Conservation (phyloP, 30 jellyfish, hydroid and myxozoan species). For the Aurelia sp. region DNA sequence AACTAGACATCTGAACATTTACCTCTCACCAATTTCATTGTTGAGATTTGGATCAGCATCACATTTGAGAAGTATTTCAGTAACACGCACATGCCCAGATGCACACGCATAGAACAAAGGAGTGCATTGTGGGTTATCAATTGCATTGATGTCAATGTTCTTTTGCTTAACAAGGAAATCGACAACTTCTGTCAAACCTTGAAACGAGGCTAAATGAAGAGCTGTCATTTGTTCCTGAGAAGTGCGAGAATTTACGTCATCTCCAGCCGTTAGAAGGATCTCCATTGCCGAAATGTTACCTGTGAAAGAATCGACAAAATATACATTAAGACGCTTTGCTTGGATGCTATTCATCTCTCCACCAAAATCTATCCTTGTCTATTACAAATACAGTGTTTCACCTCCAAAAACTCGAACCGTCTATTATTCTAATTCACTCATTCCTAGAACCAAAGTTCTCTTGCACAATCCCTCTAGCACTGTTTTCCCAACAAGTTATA, state of each 20-base stretch:
- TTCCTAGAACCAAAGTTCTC: no score
- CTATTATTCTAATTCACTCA: no score
- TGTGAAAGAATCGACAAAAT: background rate
- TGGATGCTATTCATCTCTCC: no score
- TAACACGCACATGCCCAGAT: slow-evolving; percentile 47
- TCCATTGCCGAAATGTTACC: slow-evolving; percentile 50
- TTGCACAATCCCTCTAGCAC: no score
- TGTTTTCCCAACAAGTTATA: no score
- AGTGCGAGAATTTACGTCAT: slow-evolving; percentile 41
- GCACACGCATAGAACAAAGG: slow-evolving; percentile 76
- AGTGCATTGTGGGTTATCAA: slow-evolving; percentile 39
- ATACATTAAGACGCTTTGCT: no score
- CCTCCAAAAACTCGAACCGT: no score
- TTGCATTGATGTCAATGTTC: slow-evolving; percentile 13
- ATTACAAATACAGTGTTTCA: no score
- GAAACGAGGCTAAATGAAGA: slow-evolving; percentile 64
- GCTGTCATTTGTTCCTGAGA: slow-evolving; percentile 63
- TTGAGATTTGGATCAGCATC: slow-evolving; percentile 53
- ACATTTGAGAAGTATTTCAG: slow-evolving; percentile 32
- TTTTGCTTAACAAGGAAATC: slow-evolving; percentile 42
- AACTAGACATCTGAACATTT: background rate
- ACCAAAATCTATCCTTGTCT: no score
- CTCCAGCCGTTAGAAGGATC: slow-evolving; percentile 37
- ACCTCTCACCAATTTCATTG: slow-evolving; percentile 64
- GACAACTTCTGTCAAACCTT: slow-evolving; percentile 60